These are phyloP conservation scores for Ambastaia sidthimunki DNA, from an alignment of 2,797 vertebrate species.

Conservation along the genomic window DNA sequence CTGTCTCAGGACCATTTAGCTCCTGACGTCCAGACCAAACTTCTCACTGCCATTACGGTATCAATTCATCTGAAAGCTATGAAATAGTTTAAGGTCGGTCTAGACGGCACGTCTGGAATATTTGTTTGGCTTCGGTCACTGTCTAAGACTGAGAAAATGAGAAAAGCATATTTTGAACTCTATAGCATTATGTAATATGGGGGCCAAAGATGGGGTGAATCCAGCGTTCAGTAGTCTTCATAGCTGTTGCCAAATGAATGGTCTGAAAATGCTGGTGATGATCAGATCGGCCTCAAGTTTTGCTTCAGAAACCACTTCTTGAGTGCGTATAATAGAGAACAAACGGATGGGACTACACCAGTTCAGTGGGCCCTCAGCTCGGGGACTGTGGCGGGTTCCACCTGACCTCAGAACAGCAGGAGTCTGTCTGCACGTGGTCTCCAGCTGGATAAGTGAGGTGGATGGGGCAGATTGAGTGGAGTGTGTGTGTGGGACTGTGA, in stretches of 20 bases:
- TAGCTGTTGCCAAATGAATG: constrained; percentile 11
- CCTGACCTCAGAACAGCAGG: constrained; percentile 57
- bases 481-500: constrained; percentile 50
- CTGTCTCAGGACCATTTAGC: constrained; percentile 46
- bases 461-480: constrained; percentile 36
- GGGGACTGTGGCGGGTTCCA: constrained; percentile 42
- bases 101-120: constrained; percentile 43
- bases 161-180: constrained; percentile 39
- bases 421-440: constrained; percentile 65
- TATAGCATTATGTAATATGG: background rate
- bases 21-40: constrained; percentile 31
- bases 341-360: constrained; percentile 33
- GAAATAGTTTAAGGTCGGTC: constrained; percentile 22
- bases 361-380: constrained; percentile 33
- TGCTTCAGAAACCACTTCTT: constrained; percentile 34
- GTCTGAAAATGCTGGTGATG: constrained; percentile 1
- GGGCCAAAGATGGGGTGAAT: constrained; percentile 23
- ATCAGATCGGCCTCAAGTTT: constrained; percentile 16
- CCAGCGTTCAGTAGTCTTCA: constrained; percentile 22
- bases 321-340: background rate
- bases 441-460: constrained; percentile 62
- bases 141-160: constrained; percentile 28
- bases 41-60: constrained; percentile 37
- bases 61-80: constrained; percentile 47
- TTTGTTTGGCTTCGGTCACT: constrained; percentile 37